Evolutionary conservation across 2,888 invertebrate species (phyloP).

Genomic region (Nomada ruficornis): DNA sequence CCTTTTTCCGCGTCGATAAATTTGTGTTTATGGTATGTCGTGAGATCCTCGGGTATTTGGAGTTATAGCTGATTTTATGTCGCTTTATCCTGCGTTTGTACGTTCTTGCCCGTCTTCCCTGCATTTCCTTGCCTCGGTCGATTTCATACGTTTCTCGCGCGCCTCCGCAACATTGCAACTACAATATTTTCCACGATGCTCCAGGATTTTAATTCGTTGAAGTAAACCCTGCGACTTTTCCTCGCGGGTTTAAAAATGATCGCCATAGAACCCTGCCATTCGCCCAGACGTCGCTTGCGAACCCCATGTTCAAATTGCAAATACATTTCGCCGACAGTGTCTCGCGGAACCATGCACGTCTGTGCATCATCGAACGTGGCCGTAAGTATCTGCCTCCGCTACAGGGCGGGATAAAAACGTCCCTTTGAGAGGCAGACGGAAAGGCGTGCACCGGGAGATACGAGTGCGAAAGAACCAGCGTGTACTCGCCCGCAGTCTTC

Average conservation of each 20-base stretch:
- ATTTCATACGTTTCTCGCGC: background rate
- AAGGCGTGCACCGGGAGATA: conserved; percentile 17
- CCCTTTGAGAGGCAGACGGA: conserved; percentile 49
- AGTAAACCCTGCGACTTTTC: too few relatives aligned
- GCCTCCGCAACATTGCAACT: too few relatives aligned
- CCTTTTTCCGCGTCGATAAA: conserved; percentile 38
- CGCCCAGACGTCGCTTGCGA: background rate
- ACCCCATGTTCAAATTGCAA: background rate
- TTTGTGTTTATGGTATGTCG: conserved; percentile 22
- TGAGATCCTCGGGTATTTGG: conserved; percentile 16
- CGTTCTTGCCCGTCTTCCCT: background rate
- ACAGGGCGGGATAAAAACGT: conserved; percentile 59
- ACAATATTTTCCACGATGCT: too few relatives aligned
- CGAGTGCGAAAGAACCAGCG: background rate
- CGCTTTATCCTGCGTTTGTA: background rate
- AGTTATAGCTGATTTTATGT: background rate
- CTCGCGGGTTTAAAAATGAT: too few relatives aligned
- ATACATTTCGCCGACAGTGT: background rate
- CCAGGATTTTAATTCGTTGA: too few relatives aligned
- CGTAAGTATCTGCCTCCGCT: conserved; percentile 3
- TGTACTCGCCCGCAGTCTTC: conserved; percentile 8
- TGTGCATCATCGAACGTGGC: conserved; percentile 18
- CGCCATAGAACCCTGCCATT: too few relatives aligned
- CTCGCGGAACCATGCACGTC: conserved; percentile 16
- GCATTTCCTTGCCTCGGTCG: background rate